These are phyloP conservation scores for Tanytarsus gracilentus DNA, from an alignment of 2,888 invertebrate genomes.

Conservation along the genomic window DNA sequence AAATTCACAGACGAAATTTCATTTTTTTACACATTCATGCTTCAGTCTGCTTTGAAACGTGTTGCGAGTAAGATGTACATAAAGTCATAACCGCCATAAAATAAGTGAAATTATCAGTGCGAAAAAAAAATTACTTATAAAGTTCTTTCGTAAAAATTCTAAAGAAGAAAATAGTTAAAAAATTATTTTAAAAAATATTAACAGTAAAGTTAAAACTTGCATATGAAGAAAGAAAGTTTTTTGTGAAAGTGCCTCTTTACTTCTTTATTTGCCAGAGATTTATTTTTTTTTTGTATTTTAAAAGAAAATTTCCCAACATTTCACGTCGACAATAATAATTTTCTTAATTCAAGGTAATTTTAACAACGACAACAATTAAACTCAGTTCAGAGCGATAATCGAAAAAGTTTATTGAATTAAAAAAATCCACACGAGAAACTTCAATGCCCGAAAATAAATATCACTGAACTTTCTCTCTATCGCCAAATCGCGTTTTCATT, in stretches of 20 bases:
- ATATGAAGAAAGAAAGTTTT: not conserved
- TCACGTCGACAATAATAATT: conserved; percentile 1
- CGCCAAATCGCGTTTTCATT: no score
- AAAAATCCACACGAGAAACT: not conserved
- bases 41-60: conserved; percentile 21
- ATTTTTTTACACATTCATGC: conserved; percentile 2
- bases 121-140: not conserved
- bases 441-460: no score
- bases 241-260: not conserved
- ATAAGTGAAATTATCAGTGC: not conserved
- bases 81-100: not conserved
- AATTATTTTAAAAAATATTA: not conserved
- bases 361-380: no score
- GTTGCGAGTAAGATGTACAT: conserved; percentile 13
- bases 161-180: not conserved
- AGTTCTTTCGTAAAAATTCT: no score
- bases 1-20: not conserved
- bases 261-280: no score
- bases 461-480: no score
- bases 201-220: not conserved
- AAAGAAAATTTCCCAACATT: not conserved
- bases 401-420: not conserved
- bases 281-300: not conserved
- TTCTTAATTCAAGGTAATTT: conserved; percentile 9
- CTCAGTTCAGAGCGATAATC: no score